These are phyloP conservation scores for Diploscapter pachys DNA, from an alignment of 1,140 invertebrate species.

Conservation along the genomic window DNA sequence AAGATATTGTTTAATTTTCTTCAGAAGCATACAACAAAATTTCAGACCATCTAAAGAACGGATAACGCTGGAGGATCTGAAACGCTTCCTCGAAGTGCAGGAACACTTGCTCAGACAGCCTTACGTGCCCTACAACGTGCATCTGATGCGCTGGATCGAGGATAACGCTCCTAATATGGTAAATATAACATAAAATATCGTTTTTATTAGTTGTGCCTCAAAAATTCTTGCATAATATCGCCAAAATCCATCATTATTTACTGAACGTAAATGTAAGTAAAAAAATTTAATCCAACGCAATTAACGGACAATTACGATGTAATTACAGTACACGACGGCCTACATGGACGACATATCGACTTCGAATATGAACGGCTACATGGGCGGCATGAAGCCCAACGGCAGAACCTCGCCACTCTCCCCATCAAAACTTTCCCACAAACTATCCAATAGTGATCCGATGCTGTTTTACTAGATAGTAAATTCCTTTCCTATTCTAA, in stretches of 20 bases:
- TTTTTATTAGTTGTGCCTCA: not conserved
- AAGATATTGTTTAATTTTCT: not conserved
- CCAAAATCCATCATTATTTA: not conserved
- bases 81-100: conserved; percentile 57
- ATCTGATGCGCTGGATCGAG: conserved; percentile 57
- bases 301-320: not conserved
- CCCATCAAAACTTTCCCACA: conserved; percentile 30
- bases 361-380: conserved; percentile 1
- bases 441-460: conserved; percentile 38
- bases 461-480: conserved; percentile 37
- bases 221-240: not conserved
- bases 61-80: conserved; percentile 58
- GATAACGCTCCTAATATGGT: conserved; percentile 19
- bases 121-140: conserved; percentile 58
- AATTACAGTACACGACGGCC: conserved; percentile 18
- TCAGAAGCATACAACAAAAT: not conserved
- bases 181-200: conserved; percentile 3
- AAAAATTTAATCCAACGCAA: not conserved
- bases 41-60: conserved; percentile 57
- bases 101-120: conserved; percentile 56
- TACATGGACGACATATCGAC: conserved; percentile 23
- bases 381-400: conserved; percentile 4
- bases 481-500: not conserved
- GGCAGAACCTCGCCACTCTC: not conserved
- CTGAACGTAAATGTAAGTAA: not conserved